Conservation (phyloP, 2,888 invertebrate genomes). For the Polyommatus icarus region DNA sequence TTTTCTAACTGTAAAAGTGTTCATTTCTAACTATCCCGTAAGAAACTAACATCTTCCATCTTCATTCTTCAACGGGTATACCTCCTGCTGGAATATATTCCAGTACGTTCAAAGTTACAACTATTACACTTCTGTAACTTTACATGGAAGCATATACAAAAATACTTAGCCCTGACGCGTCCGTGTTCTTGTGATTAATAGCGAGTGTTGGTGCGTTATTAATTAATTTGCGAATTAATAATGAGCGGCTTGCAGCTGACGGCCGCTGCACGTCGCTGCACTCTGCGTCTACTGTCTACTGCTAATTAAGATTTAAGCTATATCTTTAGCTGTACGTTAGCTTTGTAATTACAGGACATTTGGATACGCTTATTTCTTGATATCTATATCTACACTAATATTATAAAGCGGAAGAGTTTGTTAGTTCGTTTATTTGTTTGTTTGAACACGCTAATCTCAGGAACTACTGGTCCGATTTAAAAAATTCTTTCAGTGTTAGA, state of each 20-base stretch:
- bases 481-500: too few species aligned
- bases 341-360: neutral
- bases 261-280: constrained; percentile 52
- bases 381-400: too few species aligned
- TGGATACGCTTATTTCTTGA: neutral
- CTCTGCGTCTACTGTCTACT: constrained; percentile 46
- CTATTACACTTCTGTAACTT: neutral
- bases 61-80: too few species aligned
- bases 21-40: too few species aligned
- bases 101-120: too few species aligned
- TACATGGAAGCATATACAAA: neutral
- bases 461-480: too few species aligned
- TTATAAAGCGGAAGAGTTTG: too few species aligned
- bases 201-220: constrained; percentile 63
- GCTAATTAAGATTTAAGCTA: constrained; percentile 51
- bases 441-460: too few species aligned
- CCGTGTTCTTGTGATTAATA: constrained; percentile 57
- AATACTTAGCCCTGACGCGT: neutral
- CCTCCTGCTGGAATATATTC: too few species aligned
- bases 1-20: too few species aligned
- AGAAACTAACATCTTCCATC: too few species aligned
- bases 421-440: too few species aligned
- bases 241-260: constrained; percentile 71
- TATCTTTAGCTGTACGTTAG: neutral
- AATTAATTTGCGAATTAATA: constrained; percentile 75